These are phyloP conservation scores for Botia almorhae DNA, from an alignment of 2,797 vertebrate genomes.

Conservation along the genomic window DNA sequence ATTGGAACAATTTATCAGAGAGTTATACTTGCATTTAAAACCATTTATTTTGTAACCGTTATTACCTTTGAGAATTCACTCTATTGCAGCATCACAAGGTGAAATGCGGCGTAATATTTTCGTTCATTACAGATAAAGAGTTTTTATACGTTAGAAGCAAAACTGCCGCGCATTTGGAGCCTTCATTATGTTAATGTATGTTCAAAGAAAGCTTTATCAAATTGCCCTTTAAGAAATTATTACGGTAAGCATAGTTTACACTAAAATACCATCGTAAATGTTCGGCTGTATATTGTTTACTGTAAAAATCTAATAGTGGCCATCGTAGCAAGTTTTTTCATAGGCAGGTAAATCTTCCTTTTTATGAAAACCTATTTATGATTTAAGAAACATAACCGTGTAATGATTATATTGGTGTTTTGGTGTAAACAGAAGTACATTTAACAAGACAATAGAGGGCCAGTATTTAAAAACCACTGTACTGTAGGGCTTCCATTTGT, in stretches of 20 bases:
- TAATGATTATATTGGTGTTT: background rate
- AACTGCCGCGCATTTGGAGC: background rate
- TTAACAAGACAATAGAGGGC: background rate
- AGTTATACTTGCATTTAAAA: constrained; percentile 4
- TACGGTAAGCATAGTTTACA: background rate
- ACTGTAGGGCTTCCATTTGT: background rate
- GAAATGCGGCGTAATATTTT: constrained; percentile 10
- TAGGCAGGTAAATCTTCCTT: too few relatives aligned
- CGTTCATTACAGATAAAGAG: background rate
- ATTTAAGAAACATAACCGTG: too few relatives aligned
- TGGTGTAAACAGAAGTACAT: background rate
- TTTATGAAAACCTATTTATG: too few relatives aligned
- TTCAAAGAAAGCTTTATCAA: background rate
- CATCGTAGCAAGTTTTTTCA: too few relatives aligned
- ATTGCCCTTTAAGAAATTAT: background rate
- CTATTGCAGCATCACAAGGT: background rate
- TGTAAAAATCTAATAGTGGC: background rate
- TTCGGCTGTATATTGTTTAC: background rate
- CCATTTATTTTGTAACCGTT: constrained; percentile 12
- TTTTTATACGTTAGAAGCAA: background rate
- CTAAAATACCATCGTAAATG: background rate
- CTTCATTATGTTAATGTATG: background rate
- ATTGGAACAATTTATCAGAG: constrained; percentile 34
- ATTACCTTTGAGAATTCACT: constrained; percentile 27
- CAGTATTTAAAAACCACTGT: background rate